Conservation (phyloP, 2,113 vertebrate species). For the Uria aalge region DNA sequence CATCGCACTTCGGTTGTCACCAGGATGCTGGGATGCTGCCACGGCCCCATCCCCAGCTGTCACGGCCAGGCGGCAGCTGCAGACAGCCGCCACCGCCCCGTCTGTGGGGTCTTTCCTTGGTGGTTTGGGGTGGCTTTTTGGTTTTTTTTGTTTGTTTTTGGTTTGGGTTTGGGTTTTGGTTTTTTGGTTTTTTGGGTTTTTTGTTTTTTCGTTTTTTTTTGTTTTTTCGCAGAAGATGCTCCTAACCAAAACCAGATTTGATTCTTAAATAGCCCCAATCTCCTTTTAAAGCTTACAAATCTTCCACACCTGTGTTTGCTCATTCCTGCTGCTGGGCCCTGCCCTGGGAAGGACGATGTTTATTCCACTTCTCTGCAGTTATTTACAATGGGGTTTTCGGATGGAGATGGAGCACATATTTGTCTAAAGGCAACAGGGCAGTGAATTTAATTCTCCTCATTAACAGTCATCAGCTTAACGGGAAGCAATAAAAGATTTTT, state of each 20-base stretch:
- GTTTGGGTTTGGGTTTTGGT: too few relatives aligned
- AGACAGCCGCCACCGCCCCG: background rate
- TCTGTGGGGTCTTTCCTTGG: background rate
- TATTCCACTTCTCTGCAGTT: constrained; percentile 41
- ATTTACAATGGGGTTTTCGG: constrained; percentile 32
- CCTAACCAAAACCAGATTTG: constrained; percentile 60
- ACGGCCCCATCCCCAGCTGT: background rate
- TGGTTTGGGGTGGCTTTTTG: background rate
- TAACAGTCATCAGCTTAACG: constrained; percentile 38
- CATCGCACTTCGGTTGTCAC: background rate
- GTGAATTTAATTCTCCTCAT: constrained; percentile 38
- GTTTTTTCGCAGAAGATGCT: background rate
- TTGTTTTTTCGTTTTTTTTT: too few relatives aligned
- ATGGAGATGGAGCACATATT: constrained; percentile 34
- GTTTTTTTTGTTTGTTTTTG: too few relatives aligned
- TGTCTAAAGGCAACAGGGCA: background rate
- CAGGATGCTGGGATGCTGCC: background rate
- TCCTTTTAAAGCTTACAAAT: constrained; percentile 48
- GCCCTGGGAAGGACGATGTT: background rate
- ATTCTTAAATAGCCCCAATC: constrained; percentile 38
- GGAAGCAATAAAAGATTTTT: constrained; percentile 52
- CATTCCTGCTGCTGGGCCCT: constrained; percentile 29
- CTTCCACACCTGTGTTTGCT: constrained; percentile 58
- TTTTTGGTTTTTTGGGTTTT: background rate
- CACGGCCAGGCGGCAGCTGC: constrained; percentile 28